Evolutionary conservation across 2,113 vertebrate species (phyloP), one percentile per base, ranked within the genome.

Genomic region (Axis porcinus): DNA sequence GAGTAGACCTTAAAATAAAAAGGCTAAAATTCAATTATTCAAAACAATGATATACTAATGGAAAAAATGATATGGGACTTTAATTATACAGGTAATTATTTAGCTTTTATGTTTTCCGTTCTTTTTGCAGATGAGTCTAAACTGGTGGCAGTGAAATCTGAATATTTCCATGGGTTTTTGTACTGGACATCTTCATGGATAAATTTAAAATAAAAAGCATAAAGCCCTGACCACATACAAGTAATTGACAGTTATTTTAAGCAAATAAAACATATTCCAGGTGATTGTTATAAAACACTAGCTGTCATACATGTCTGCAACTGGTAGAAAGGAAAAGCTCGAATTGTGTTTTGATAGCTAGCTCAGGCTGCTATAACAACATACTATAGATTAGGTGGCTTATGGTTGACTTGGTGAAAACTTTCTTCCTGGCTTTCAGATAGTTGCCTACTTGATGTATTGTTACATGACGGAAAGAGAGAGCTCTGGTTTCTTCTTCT

Each of bases 81-180:
- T 94, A 89, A 97, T 92, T 91, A 96, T 47, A 60, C n/a, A 79
- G n/a, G 36, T 50, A 76, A 82, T 84, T 92, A 92, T 52, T 94
- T 92, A 85, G 47, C 23, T 92, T 89, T 86, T 96, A 74, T 89
- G 33, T 86, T 87, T 89, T 45, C 33, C 62, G 50, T 62, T 40
- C 21, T 82, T 82, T 93, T 82, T 76, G 87, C 33, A 82, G 79
- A 81, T 62, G 33, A 95, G 36, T 92, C 40, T 15, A 84, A 96
- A 89, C 85, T 92, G 19, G 15, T 94, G 57, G 17, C n/a, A 23
- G 25, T 92, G n/a, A 89, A 96, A 85, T 60, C 7, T 81, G n/a
- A 94, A 86, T 10, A 30, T 67, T 79, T 94, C 12, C 43, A 60
- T 89, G 36, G 36, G 45, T 94, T 82, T 64, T 85, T 15, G 43